These are phyloP conservation scores for Bombyx mori DNA, from an alignment of 1,140 invertebrate species.

Conservation along the genomic window ASM3026992v2 NC_085108.1:7230501-7231000, in stretches of 20 bases:
- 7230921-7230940: conserved; percentile 1
- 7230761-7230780: background rate
- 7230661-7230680: background rate
- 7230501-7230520: background rate
- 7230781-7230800: background rate
- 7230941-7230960: background rate
- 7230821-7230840: background rate
- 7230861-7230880: conserved; percentile 1
- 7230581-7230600: background rate
- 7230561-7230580: background rate
- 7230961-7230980: background rate
- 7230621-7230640: background rate
- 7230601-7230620: background rate
- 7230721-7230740: background rate
- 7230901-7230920: background rate
- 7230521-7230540: conserved; percentile 9
- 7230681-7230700: background rate
- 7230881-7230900: background rate
- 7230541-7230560: conserved; percentile 12
- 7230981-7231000: conserved; percentile 6
- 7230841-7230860: conserved; percentile 2
- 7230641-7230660: background rate
- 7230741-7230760: background rate
- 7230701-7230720: background rate
- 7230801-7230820: conserved; percentile 1